Conservation (phyloP, 2,888 invertebrate genomes). For the Apotomis turbidana region DNA sequence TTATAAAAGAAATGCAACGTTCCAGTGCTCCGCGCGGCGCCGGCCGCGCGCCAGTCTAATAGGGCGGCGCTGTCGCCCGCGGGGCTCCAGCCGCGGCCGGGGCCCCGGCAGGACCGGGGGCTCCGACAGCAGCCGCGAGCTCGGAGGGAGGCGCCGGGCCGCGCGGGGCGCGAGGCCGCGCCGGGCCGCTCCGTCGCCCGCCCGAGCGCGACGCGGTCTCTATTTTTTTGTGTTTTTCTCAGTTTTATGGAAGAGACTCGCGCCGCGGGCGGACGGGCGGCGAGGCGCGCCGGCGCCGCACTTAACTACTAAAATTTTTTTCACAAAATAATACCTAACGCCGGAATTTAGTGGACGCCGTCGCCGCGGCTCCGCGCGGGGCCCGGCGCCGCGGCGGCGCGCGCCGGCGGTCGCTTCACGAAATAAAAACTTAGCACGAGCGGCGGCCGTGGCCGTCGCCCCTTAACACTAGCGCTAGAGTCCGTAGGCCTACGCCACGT, state of each 20-base stretch:
- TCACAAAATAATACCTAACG: conserved; percentile 83
- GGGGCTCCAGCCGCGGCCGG: conserved; percentile 46
- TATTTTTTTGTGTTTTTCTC: conserved; percentile 30
- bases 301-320: conserved; percentile 82
- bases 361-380: conserved; percentile 64
- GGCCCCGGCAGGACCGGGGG: conserved; percentile 1
- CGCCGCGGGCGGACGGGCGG: conserved; percentile 48
- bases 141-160: conserved; percentile 44
- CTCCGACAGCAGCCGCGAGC: conserved; percentile 27
- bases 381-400: conserved; percentile 60
- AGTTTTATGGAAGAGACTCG: conserved; percentile 47
- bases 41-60: conserved; percentile 40
- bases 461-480: conserved; percentile 70
- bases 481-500: conserved; percentile 79
- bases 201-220: conserved; percentile 52
- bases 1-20: conserved; percentile 71
- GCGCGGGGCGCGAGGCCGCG: conserved; percentile 45
- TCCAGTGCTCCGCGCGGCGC: conserved; percentile 47
- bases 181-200: conserved; percentile 48
- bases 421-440: conserved; percentile 80
- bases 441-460: conserved; percentile 60
- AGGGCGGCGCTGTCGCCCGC: conserved; percentile 47
- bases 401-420: conserved; percentile 64
- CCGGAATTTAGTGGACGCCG: conserved; percentile 76
- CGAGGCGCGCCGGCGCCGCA: conserved; percentile 54